Conservation (phyloP, 2,113 vertebrate genomes). For the Gopherus flavomarginatus region DNA sequence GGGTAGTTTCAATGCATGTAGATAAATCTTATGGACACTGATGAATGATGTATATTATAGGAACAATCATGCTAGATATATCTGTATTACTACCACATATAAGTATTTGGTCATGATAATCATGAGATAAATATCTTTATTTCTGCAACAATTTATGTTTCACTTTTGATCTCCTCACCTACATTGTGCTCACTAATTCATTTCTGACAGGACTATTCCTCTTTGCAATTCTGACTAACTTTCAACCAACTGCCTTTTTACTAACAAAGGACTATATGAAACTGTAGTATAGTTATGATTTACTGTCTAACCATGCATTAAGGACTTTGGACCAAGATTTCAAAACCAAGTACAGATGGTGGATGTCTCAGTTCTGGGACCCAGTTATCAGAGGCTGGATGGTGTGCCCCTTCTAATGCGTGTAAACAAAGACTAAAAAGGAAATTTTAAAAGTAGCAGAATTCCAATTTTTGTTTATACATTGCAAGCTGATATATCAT, state of each 20-base stretch:
- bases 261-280: neutral
- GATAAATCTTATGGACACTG: neutral
- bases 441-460: slow-evolving; percentile 8
- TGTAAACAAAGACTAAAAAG: slow-evolving; percentile 20
- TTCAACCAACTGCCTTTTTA: neutral
- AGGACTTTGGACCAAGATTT: slow-evolving; percentile 22
- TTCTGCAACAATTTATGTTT: slow-evolving; percentile 14
- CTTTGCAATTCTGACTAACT: neutral
- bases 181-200: neutral
- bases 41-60: neutral
- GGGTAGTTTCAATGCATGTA: neutral
- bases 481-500: slow-evolving; percentile 25
- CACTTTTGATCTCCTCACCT: neutral
- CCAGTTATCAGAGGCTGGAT: neutral
- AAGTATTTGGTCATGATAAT: neutral
- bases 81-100: slow-evolving; percentile 8
- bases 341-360: slow-evolving; percentile 11
- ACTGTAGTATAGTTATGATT: neutral
- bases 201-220: neutral
- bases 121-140: neutral
- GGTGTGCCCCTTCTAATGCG: neutral
- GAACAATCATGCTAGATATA: neutral
- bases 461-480: neutral
- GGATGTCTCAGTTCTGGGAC: neutral
- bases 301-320: neutral